Evolutionary conservation across 2,797 vertebrate species (phyloP).

Genomic region (Pseudocheirus occidentalis): DNA sequence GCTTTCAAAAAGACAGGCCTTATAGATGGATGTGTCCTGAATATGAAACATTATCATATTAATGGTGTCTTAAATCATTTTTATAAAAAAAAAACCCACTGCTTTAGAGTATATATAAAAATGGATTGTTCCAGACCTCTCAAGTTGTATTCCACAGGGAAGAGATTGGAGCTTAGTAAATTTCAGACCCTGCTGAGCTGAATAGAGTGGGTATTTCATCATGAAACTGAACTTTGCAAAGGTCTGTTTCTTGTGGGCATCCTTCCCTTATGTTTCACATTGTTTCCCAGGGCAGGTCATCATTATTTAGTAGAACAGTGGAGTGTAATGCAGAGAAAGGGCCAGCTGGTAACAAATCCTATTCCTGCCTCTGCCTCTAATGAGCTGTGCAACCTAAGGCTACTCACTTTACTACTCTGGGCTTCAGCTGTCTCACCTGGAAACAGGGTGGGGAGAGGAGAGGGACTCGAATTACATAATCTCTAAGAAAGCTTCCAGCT

Average conservation of each 20-base stretch:
- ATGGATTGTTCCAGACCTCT: not conserved
- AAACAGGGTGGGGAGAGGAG: not conserved
- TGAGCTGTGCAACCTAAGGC: not conserved
- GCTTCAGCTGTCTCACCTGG: not conserved
- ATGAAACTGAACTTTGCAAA: not conserved
- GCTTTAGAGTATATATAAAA: not conserved
- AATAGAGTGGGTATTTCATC: not conserved
- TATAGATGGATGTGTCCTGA: not conserved
- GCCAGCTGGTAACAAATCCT: not conserved
- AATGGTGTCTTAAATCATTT: conserved; percentile 41
- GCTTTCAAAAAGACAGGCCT: conserved; percentile 54
- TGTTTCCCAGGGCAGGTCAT: not conserved
- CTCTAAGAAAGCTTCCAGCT: not conserved
- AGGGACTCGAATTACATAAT: not conserved
- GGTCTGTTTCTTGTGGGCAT: not conserved
- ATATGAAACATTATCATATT: conserved; percentile 11
- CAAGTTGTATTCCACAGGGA: not conserved
- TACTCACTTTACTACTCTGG: not conserved
- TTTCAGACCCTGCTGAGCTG: not conserved
- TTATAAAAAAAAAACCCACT: conserved; percentile 5
- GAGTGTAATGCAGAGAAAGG: not conserved
- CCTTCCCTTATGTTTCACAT: not conserved
- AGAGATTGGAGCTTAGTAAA: not conserved
- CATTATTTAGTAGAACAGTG: not conserved
- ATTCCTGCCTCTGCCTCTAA: not conserved